Conservation (phyloP, 2,797 vertebrate genomes). For the Hoplostethus atlanticus region DNA sequence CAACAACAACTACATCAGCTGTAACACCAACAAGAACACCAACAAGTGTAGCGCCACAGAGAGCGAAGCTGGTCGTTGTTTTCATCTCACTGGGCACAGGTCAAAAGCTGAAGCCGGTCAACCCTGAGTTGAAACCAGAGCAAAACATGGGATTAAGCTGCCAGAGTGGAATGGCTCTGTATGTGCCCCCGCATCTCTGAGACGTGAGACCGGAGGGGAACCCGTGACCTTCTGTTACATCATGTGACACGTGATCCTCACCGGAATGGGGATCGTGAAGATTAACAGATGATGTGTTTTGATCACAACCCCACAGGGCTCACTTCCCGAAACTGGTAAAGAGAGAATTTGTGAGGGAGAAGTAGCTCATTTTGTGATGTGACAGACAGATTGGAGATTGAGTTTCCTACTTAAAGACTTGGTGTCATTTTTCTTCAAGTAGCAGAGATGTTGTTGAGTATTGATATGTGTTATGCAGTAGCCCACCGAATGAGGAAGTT, state of each 20-base stretch:
- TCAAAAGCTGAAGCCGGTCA: conserved; percentile 14
- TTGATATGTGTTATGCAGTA: no score
- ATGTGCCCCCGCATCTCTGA: background rate
- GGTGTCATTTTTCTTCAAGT: no score
- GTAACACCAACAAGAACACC: background rate
- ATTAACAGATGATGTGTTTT: background rate
- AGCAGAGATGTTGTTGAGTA: no score
- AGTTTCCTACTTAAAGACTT: no score
- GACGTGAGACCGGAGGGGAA: conserved; percentile 9
- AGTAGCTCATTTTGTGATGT: no score
- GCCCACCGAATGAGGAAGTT: conserved; percentile 20
- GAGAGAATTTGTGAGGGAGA: background rate
- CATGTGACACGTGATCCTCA: conserved; percentile 35
- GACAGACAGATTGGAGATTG: no score
- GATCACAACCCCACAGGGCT: no score
- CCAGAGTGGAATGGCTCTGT: conserved; percentile 1
- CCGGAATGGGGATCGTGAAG: background rate
- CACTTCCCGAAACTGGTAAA: background rate
- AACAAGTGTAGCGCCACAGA: background rate
- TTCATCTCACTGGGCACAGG: background rate
- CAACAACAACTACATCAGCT: no score
- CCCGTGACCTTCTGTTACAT: conserved; percentile 38
- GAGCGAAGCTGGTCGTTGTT: background rate
- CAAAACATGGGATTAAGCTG: conserved; percentile 45
- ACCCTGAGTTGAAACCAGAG: background rate